Conservation (phyloP, 2,113 vertebrate species). For the Enhydra lutris region DNA sequence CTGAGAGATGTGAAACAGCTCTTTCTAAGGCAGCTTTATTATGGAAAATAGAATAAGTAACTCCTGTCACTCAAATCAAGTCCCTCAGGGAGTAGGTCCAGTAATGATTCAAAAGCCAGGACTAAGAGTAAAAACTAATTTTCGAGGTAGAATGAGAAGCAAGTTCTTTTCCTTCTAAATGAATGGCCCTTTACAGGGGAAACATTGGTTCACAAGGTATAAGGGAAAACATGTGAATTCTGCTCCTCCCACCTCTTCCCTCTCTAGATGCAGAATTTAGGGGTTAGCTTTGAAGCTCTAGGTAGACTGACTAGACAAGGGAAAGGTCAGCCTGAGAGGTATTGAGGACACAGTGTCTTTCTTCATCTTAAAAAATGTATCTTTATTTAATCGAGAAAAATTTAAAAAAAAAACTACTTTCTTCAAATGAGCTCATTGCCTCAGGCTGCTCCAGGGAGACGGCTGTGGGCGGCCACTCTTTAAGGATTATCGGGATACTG, state of each 20-base stretch:
- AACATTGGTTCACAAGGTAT: not conserved
- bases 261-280: not conserved
- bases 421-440: not conserved
- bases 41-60: constrained; percentile 69
- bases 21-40: constrained; percentile 66
- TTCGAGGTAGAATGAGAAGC: constrained; percentile 50
- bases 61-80: constrained; percentile 53
- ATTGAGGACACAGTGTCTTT: not conserved
- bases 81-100: constrained; percentile 21
- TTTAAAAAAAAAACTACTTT: not conserved
- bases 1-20: constrained; percentile 45
- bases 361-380: not conserved
- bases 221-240: not conserved
- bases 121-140: constrained; percentile 69
- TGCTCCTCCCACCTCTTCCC: not conserved
- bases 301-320: not conserved
- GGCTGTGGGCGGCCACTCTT: not conserved
- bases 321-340: not conserved
- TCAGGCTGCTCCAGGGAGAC: not conserved
- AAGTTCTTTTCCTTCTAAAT: constrained; percentile 34
- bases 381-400: not conserved
- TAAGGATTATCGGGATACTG: not conserved
- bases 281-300: not conserved
- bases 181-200: constrained; percentile 6
- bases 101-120: constrained; percentile 36